Percentiles rank a stretch among this genome's conserved stretches.
phyloP scores from a whole-genome alignment of 2,113 vertebrate species.

The Myotis brandtii region DNA sequence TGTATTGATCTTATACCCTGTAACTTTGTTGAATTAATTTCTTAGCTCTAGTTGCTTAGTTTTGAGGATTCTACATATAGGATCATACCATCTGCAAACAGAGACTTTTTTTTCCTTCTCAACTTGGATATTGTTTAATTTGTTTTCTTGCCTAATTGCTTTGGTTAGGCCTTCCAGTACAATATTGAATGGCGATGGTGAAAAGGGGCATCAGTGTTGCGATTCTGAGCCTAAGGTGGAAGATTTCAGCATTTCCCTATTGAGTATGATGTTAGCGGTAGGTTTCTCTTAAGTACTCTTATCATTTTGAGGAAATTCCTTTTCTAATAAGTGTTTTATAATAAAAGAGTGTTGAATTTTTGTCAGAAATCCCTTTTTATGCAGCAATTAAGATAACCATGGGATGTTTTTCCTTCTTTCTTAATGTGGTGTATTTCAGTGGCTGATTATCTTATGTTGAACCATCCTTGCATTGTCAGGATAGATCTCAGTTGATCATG shows the following conservation, averaged over 20 bases:
- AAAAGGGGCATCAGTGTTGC: neutral
- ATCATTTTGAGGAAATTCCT: neutral
- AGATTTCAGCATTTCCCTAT: neutral
- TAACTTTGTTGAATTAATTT: neutral
- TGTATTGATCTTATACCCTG: neutral
- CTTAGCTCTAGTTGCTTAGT: neutral
- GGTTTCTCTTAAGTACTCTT: neutral
- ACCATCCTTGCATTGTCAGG: neutral
- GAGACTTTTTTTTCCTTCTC: neutral
- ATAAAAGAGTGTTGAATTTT: neutral
- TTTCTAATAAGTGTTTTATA: neutral
- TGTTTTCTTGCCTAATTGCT: neutral
- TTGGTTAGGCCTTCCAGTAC: neutral
- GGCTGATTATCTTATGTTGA: neutral
- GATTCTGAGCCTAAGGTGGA: neutral
- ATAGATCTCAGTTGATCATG: neutral
- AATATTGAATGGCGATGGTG: neutral
- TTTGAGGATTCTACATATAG: neutral
- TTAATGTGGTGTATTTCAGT: neutral
- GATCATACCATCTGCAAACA: neutral
- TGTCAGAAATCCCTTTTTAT: neutral
- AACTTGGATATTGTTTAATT: neutral
- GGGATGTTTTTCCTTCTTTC: neutral
- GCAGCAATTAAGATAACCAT: neutral
- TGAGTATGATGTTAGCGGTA: neutral